Evolutionary conservation across 2,888 invertebrate species (phyloP), one percentile per base, ranked within the genome.

Genomic region (Oscheius onirici): DNA sequence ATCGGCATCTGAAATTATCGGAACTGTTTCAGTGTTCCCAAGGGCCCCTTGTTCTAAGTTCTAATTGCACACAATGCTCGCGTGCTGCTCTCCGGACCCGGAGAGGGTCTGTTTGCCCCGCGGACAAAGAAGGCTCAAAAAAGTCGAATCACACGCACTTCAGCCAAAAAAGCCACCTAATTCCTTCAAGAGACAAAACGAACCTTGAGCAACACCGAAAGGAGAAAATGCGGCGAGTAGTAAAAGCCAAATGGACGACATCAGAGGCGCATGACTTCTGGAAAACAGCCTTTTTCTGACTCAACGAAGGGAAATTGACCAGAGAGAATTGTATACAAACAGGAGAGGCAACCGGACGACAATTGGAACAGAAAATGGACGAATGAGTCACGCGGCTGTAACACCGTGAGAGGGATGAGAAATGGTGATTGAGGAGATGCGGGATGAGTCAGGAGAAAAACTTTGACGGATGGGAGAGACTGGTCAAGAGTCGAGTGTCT

Each of bases 131-230:
- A 26, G 49, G 24, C 63, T 17, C 60, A 26, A 63, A 63, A 63
- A 63, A 63, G 28, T n/a, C 34, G 34, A 63, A 63, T 63, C 63
- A 63, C 63, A 63, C 63, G 63, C 63, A 63, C 49, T 63, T 63
- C 46, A 49, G 34, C 63, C 41, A 8, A 22, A 34, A 58, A 58
- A 58, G 13, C 40, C 40, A 58, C n/a, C 22, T 41, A 58, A 58
- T 58, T 41, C 40, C 34, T 26, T 17, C n/a, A 22, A 41, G 22
- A 52, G 6, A 24, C 46, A 1, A 34, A 26, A 34, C 26, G 17
- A 20, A 49, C 49, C 49, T 17, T 49, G 20, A 10, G 49, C 49
- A 17, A 17, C 8, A 17, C 17, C 49, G n/a, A 55, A 55, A 24
- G 22, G 22, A 11, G 55, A 22, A 26, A 55, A 26, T 10, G n/a